Evolutionary conservation across 1,140 invertebrate genomes (phyloP).

Genomic region (Onthophagus taurus): DNA sequence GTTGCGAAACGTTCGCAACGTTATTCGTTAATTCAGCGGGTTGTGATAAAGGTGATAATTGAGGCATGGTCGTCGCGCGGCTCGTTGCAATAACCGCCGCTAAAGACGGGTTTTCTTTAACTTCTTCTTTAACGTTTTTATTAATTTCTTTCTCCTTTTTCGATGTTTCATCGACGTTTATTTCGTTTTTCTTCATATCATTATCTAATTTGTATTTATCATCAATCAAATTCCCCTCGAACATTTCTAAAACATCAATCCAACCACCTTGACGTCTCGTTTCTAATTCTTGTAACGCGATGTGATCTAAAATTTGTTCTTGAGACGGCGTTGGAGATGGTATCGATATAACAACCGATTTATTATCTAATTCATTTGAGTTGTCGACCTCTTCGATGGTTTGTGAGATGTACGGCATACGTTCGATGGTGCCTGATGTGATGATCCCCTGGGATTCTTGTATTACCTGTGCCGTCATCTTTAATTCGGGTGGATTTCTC

Average conservation of each 20-base stretch:
- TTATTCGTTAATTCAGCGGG: conserved; percentile 60
- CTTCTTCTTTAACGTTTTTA: conserved; percentile 2
- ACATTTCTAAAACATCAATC: conserved; percentile 55
- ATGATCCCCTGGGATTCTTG: conserved; percentile 14
- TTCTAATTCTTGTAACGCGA: conserved; percentile 45
- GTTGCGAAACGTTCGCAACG: conserved; percentile 59
- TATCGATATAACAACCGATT: conserved; percentile 50
- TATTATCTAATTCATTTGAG: conserved; percentile 43
- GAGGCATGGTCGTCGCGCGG: conserved; percentile 47
- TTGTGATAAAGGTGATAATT: conserved; percentile 58
- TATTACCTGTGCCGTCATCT: conserved; percentile 34
- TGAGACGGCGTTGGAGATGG: conserved; percentile 50
- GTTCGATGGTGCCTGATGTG: conserved; percentile 6
- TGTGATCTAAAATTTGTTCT: conserved; percentile 49
- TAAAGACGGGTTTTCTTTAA: conserved; percentile 8
- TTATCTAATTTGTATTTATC: conserved; percentile 13
- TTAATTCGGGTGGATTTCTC: conserved; percentile 31
- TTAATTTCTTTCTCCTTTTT: conserved; percentile 7
- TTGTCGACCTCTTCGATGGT: conserved; percentile 24
- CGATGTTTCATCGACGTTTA: background rate
- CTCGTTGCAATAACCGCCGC: conserved; percentile 28
- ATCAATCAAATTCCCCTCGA: conserved; percentile 36
- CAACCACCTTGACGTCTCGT: conserved; percentile 38
- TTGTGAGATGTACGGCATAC: conserved; percentile 20
- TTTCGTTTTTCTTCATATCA: conserved; percentile 6